phyloP scores from a whole-genome alignment of 2,113 vertebrate genomes.

The Plotosus lineatus region DNA sequence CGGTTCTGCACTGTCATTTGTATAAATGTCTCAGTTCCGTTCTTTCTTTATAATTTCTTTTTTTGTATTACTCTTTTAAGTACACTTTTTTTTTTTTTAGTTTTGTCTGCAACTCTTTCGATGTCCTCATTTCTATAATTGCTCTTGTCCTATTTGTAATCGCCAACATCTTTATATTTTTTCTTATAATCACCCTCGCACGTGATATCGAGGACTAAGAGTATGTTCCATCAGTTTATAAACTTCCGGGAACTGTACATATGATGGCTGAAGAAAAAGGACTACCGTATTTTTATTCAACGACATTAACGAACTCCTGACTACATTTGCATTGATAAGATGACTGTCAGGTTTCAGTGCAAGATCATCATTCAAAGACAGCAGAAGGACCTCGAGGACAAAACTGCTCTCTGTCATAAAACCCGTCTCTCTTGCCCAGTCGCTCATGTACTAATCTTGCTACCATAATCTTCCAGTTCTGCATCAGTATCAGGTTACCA shows the following conservation, averaged over 20 bases:
- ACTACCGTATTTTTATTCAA: slow-evolving; percentile 31
- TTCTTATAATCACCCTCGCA: not conserved
- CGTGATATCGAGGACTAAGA: not conserved
- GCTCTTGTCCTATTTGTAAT: no score
- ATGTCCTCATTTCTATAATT: no score
- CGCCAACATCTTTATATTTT: not conserved
- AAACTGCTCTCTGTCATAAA: not conserved
- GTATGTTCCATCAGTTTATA: not conserved
- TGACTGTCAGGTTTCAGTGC: not conserved
- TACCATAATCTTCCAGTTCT: not conserved
- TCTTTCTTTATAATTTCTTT: no score
- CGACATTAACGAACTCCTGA: not conserved
- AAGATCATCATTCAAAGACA: not conserved
- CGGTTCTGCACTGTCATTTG: no score
- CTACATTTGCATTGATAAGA: slow-evolving; percentile 15
- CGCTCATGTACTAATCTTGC: not conserved
- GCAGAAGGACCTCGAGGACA: slow-evolving; percentile 1
- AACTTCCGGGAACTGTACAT: slow-evolving; percentile 18
- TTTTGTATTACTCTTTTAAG: no score
- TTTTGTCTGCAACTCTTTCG: no score
- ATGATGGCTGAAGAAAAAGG: slow-evolving; percentile 1
- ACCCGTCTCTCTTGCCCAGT: not conserved
- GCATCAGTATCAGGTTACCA: not conserved
- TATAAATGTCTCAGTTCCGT: no score
- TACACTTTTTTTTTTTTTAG: no score